Conservation (phyloP, 2,797 vertebrate genomes). For the Paratrypauchen microcephalus region DNA sequence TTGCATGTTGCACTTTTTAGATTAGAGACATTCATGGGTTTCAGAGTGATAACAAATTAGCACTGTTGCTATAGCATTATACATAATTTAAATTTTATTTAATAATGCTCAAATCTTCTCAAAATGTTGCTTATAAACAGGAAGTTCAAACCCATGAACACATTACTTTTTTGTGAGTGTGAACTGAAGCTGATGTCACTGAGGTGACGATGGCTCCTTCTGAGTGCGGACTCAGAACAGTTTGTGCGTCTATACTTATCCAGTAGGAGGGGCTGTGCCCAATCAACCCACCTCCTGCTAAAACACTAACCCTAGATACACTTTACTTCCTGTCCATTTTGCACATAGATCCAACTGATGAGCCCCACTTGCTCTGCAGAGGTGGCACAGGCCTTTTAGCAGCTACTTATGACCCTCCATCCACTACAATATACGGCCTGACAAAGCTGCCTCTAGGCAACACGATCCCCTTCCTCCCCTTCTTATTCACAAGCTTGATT, state of each 20-base stretch:
- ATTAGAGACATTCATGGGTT: no score
- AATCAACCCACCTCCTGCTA: conserved; percentile 48
- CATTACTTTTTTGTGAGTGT: neutral
- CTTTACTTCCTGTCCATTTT: conserved; percentile 56
- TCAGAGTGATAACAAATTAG: no score
- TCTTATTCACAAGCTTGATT: conserved; percentile 61
- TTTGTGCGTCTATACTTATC: conserved; percentile 24
- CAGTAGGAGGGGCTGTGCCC: conserved; percentile 41
- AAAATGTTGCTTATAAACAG: neutral
- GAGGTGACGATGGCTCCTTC: conserved; percentile 62
- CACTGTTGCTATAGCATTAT: no score
- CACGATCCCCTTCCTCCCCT: conserved; percentile 46
- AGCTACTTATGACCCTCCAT: conserved; percentile 67
- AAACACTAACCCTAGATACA: conserved; percentile 58
- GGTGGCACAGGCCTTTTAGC: conserved; percentile 76
- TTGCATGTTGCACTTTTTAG: no score
- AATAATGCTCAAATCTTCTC: no score
- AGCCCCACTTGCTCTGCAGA: conserved; percentile 62
- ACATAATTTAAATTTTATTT: no score
- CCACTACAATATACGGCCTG: conserved; percentile 57
- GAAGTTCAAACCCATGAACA: neutral
- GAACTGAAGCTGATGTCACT: conserved; percentile 33
- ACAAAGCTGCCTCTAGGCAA: conserved; percentile 48
- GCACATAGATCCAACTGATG: conserved; percentile 52
- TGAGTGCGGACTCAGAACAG: conserved; percentile 49